Conservation (phyloP, 2,113 vertebrate species). For the Pungitius pungitius region DNA sequence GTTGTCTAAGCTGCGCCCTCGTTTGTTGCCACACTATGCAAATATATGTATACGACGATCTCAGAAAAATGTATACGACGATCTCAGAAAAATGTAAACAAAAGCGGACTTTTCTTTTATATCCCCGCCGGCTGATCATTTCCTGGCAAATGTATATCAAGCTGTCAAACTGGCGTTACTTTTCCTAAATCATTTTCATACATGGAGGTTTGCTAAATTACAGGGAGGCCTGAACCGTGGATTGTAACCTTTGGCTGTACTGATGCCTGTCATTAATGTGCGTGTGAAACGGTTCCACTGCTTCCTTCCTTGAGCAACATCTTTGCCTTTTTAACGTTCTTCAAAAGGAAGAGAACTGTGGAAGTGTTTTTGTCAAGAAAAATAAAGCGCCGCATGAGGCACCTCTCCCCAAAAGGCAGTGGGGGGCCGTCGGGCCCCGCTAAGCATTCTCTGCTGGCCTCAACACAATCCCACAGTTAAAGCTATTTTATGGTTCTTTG, state of each 20-base stretch:
- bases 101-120: neutral
- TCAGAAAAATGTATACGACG: no score
- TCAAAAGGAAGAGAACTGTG: neutral
- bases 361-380: neutral
- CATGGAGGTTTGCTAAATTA: neutral
- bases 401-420: neutral
- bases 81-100: neutral
- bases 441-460: neutral
- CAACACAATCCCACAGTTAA: no score
- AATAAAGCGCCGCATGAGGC: neutral
- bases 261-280: neutral
- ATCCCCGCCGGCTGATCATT: neutral
- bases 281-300: neutral
- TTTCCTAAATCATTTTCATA: neutral
- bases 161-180: neutral
- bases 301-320: neutral
- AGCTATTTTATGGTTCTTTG: no score
- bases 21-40: neutral
- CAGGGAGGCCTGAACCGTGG: neutral
- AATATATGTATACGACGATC: no score
- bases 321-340: neutral
- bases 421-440: no score
- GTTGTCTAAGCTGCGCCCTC: neutral
- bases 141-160: neutral
- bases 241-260: neutral